Base-by-base conservation (phyloP, 2,113 vertebrate genomes). In the Nettapus auritus region DNA sequence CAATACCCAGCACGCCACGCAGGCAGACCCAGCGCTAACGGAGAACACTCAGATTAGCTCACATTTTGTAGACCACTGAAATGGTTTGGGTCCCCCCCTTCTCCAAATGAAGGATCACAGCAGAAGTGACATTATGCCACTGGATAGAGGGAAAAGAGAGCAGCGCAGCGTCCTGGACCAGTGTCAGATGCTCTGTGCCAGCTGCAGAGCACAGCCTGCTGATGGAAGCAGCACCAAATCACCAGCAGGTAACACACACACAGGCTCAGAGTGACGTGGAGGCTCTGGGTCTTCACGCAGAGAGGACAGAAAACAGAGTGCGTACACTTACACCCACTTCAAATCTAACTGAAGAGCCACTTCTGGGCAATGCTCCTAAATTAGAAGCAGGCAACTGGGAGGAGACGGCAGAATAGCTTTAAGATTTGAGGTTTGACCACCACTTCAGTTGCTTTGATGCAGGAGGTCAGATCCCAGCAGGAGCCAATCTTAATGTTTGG, bases 1-100 rank as follows among this genome's bases (percentile, higher is more conserved):
- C 0, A 15, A 2, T 7, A 6, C 4, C 17, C 25, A 21, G 21
- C 2, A 16, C 33, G 55, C 4, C 8, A 2, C 50, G 9, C 0
- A 5, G 64, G 48, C 50, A 9, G 55, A 36, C 46, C 23, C 11
- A 11, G 57, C 13, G 0, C 20, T 3, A 0, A 2, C 13, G 3
- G 46, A 44, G 71, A 16, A 26, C 3, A 0, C 28, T 7, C 15
- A 31, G 26, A 1, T 2, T 63, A 29, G 19, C 70, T 44, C 57
- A 3, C 71, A 7, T 3, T 52, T 29, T 13, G 36, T 0, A 17
- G 9, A 1, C 4, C 16, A 22, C n/a, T 5, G 1, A 42, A 77
- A 67, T 1, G 1, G 22, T 34, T 4, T 21, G 70, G 56, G 62
- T 1, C 2, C 3, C 52, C 28, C 9, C 14, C 13, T 40, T 46